phyloP scores from a whole-genome alignment of 2,888 invertebrate genomes.

The Pocota personata region DNA sequence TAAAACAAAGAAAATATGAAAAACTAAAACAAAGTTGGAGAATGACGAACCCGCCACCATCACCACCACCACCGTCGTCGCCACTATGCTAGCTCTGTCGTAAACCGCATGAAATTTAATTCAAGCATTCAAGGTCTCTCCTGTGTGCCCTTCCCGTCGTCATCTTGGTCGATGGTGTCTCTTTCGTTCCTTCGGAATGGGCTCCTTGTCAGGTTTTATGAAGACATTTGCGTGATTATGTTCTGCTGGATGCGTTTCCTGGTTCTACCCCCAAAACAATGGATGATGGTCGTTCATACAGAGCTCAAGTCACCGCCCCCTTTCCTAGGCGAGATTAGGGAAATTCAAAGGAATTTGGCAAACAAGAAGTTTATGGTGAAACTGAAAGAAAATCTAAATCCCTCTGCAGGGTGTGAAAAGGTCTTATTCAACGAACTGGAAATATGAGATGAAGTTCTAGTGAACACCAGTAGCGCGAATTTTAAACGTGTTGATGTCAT shows the following conservation, averaged over 20 bases:
- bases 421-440: slow-evolving; percentile 27
- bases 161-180: slow-evolving; percentile 13
- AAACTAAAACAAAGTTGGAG: slow-evolving; percentile 50
- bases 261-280: slow-evolving; percentile 41
- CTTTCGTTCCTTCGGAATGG: slow-evolving; percentile 40
- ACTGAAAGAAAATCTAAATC: slow-evolving; percentile 25
- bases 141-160: slow-evolving; percentile 25
- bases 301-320: slow-evolving; percentile 38
- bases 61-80: neutral
- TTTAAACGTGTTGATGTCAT: slow-evolving; percentile 10
- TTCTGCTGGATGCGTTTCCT: slow-evolving; percentile 63
- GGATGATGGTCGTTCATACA: slow-evolving; percentile 3
- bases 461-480: slow-evolving; percentile 57
- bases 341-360: slow-evolving; percentile 36
- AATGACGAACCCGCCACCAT: slow-evolving; percentile 44
- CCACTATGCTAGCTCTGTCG: slow-evolving; percentile 58
- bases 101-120: slow-evolving; percentile 72
- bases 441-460: slow-evolving; percentile 47
- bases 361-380: neutral
- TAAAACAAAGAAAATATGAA: slow-evolving; percentile 20
- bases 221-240: slow-evolving; percentile 55
- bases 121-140: slow-evolving; percentile 73
- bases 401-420: slow-evolving; percentile 10
- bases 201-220: slow-evolving; percentile 18
- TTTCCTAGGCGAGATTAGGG: slow-evolving; percentile 42